Conservation (phyloP, 2,888 invertebrate species). For the Diachrysia chrysitis region DNA sequence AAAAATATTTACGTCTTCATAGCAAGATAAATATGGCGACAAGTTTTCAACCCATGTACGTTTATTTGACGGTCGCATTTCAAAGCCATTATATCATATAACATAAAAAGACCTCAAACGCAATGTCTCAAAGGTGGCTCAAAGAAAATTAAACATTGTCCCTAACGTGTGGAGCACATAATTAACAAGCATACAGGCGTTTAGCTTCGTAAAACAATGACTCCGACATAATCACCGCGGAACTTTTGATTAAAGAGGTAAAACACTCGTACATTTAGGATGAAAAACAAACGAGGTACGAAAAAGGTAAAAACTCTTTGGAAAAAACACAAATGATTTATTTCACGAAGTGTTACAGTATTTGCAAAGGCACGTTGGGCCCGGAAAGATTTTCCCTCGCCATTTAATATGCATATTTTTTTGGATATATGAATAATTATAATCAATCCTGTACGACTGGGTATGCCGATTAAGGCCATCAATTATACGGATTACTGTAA, state of each 20-base stretch:
- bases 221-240: constrained; percentile 48
- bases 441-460: constrained; percentile 50
- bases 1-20: background rate
- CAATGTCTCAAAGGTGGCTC: constrained; percentile 16
- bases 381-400: constrained; percentile 49
- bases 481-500: constrained; percentile 53
- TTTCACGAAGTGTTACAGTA: constrained; percentile 52
- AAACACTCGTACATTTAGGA: constrained; percentile 54
- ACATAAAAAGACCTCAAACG: constrained; percentile 4
- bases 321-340: constrained; percentile 66
- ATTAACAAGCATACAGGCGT: constrained; percentile 38
- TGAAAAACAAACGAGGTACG: constrained; percentile 49
- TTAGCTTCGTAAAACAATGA: constrained; percentile 52
- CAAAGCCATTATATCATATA: background rate
- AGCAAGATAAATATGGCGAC: background rate
- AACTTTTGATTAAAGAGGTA: constrained; percentile 62
- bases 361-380: constrained; percentile 33
- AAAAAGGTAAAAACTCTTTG: constrained; percentile 48
- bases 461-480: constrained; percentile 51
- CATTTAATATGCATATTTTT: constrained; percentile 64
- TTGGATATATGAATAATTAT: constrained; percentile 53
- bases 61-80: background rate
- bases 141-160: constrained; percentile 31
- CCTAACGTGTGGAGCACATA: constrained; percentile 32
- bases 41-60: too few species aligned